Evolutionary conservation across 2,888 invertebrate genomes (phyloP), one percentile per base, ranked within the genome.

Genomic region (Drosophila emarginata): DNA sequence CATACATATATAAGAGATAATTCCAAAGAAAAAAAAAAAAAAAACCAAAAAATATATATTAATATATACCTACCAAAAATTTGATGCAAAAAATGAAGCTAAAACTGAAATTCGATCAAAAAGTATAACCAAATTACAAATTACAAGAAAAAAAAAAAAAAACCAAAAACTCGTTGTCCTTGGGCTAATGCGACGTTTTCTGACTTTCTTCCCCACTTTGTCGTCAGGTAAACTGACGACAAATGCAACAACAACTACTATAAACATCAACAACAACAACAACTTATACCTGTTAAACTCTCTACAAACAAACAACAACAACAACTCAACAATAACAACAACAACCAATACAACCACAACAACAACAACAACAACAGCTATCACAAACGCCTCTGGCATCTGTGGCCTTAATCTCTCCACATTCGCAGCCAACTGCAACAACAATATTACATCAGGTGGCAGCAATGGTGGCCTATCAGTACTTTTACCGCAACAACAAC

Each of bases 161-260:
- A 74, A 74, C 76, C 76, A 67, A 53, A 62, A 81, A 83, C 87
- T 79, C 82, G 88, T 83, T 87, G 87, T 88, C 86, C 87, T 90
- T 92, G 92, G 92, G 91, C 92, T 92, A 91, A 92, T 91, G 88
- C 92, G 91, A 90, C 92, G 92, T 92, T 91, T 91, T 91, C 91
- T 92, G 91, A 90, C 90, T 91, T 91, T 91, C 87, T 91, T 91
- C 89, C 91, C 91, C 89, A 59, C 72, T 84, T 90, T 92, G 92
- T 92, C 92, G 92, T 92, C 92, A 92, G 92, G 91, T 91, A 90
- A 92, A 89, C 91, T 92, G 92, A 92, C 92, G 92, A 91, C 92
- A 91, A 90, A 90, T 87, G 84, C 91, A 78, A 86, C 90, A 88
- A 86, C 87, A 76, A 81, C 89, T 75, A 89, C 75, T 76, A 80